Evolutionary conservation across 1,140 invertebrate genomes (phyloP), one percentile per base, ranked within the genome.

Genomic region (Penaeus indicus): DNA sequence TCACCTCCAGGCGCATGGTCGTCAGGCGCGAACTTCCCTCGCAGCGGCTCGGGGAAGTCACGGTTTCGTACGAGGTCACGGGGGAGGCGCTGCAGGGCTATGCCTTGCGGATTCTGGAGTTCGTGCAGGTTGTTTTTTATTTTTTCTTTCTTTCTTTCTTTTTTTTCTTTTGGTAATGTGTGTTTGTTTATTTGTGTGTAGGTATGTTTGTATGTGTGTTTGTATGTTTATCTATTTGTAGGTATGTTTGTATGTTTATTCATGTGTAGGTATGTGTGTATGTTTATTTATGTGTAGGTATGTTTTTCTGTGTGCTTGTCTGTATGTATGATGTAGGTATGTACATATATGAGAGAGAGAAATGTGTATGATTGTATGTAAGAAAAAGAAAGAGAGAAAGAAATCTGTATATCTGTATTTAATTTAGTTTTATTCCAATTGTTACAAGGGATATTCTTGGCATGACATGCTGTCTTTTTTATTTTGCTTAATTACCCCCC

Each of bases 61-160:
- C 61, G 3, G 78, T 81, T 3, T 60, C 54, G n/a, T 47, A 32
- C 61, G 16, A 67, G 19, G 83, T 90, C n/a, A 60, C 64, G 16
- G 22, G 64, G 27, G 32, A 72, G 61, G 42, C 63, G 1, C 42
- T 90, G 54, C 19, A 64, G 42, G 61, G 72, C 18, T 87, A 88
- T 72, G 89, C 85, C 4, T 32, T 98, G 1, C 94, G 95, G 13
- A 97, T 96, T 92, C 93, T 98, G 81, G 97, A 98, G 93, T 97
- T 98, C 92, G 97, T 98, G 8, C 97, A 98, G 80, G 89, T 90
- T 0, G 1, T 7, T 54, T 54, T 13, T 54, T 54, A 0, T 2
- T 4, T 4, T 1, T 8, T 8, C 5, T 42, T 42, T 42, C 5
- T 42, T 1, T 42, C 7, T 42, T 8, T 42, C 38, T 4, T 42